These are phyloP conservation scores for Spinibarbus caldwelli DNA, from an alignment of 2,797 vertebrate genomes.

Conservation along the genomic window DNA sequence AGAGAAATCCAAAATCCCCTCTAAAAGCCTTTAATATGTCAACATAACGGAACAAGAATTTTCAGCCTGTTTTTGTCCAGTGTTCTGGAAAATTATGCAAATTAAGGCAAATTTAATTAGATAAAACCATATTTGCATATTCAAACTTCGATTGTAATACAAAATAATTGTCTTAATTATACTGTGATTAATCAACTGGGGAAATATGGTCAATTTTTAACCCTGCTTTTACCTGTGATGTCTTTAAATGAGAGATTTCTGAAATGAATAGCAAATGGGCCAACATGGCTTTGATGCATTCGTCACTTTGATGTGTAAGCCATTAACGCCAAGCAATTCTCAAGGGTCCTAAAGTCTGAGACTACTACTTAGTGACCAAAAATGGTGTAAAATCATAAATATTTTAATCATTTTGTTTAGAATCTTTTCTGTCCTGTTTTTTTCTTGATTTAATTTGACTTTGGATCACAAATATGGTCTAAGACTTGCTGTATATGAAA, in stretches of 20 bases:
- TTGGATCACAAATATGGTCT: background rate
- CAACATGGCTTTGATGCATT: slow-evolving; percentile 28
- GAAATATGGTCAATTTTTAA: background rate
- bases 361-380: background rate
- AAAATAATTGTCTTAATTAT: background rate
- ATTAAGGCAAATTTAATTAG: background rate
- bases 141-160: background rate
- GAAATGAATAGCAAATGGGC: background rate
- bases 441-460: no score
- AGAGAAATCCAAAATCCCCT: background rate
- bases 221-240: background rate
- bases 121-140: background rate
- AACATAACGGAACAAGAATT: background rate
- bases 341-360: background rate
- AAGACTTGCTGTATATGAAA: background rate
- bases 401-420: background rate
- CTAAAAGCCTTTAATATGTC: background rate
- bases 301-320: slow-evolving; percentile 37
- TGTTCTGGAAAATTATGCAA: slow-evolving; percentile 6
- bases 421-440: background rate
- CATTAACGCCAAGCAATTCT: slow-evolving; percentile 11
- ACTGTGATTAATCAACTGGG: background rate
- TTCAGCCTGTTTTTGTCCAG: background rate
- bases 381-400: background rate
- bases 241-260: slow-evolving; percentile 37